Percentiles rank a stretch among this genome's conserved stretches.
phyloP scores from a whole-genome alignment of 2,888 invertebrate species.

The Lucinisca nassula region DNA sequence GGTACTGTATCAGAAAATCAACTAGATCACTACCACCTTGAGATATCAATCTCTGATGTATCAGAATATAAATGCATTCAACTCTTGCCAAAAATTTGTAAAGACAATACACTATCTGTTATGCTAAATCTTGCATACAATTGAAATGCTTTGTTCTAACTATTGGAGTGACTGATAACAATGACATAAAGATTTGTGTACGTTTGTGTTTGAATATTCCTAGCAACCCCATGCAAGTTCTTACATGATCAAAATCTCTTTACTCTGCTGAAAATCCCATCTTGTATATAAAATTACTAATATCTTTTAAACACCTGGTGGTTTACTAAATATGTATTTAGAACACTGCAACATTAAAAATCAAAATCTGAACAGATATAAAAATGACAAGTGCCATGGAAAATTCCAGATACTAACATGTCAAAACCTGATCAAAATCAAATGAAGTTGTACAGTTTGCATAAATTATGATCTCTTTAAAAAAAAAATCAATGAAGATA shows the following conservation, averaged over 20 bases:
- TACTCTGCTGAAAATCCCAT: not conserved
- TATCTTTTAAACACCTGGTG: too few species aligned
- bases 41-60: not conserved
- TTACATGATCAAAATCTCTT: slow-evolving; percentile 63
- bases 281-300: too few species aligned
- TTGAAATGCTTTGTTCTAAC: slow-evolving; percentile 48
- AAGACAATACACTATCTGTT: slow-evolving; percentile 57
- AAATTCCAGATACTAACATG: slow-evolving; percentile 29
- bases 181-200: slow-evolving; percentile 50
- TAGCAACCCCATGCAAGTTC: slow-evolving; percentile 75
- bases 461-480: not conserved
- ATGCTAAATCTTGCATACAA: slow-evolving; percentile 60
- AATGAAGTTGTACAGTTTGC: not conserved
- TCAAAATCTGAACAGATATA: too few species aligned
- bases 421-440: slow-evolving; percentile 40
- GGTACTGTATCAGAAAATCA: slow-evolving; percentile 59
- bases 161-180: slow-evolving; percentile 58
- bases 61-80: slow-evolving; percentile 35
- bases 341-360: too few species aligned
- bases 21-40: slow-evolving; percentile 8
- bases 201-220: slow-evolving; percentile 66
- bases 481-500: not conserved
- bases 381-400: not conserved
- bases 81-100: slow-evolving; percentile 30
- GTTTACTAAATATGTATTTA: too few species aligned